Percentiles rank a stretch among this genome's conserved stretches.
phyloP scores from a whole-genome alignment of 2,113 vertebrate species.

The Paramisgurnus dabryanus region DNA sequence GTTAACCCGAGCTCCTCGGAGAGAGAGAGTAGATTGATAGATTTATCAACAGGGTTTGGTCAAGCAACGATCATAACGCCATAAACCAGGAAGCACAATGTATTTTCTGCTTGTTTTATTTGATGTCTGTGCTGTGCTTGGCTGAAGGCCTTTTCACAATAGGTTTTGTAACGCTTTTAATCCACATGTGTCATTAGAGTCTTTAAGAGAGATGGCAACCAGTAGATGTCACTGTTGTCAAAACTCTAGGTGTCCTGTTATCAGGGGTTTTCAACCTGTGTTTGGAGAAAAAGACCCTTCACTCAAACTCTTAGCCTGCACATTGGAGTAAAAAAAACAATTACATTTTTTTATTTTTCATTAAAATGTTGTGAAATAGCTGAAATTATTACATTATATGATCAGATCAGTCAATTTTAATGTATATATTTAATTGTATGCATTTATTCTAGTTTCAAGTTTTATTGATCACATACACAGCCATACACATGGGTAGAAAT shows the following conservation, averaged over 20 bases:
- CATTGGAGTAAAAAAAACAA: too few relatives aligned
- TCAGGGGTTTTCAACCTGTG: too few relatives aligned
- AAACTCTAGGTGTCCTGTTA: constrained; percentile 55
- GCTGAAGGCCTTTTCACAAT: background rate
- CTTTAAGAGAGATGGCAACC: constrained; percentile 33
- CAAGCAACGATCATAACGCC: constrained; percentile 18
- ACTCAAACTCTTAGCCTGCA: too few relatives aligned
- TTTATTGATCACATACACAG: too few relatives aligned
- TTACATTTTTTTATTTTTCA: too few relatives aligned
- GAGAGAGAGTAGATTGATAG: constrained; percentile 32
- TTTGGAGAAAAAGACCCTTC: too few relatives aligned
- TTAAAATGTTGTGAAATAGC: too few relatives aligned
- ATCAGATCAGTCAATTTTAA: too few relatives aligned
- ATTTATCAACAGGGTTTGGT: constrained; percentile 45
- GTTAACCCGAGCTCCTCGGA: constrained; percentile 9
- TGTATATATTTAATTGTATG: too few relatives aligned
- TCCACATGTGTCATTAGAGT: background rate
- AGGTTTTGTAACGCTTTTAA: background rate
- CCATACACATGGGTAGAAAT: too few relatives aligned
- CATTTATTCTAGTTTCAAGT: too few relatives aligned
- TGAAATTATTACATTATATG: too few relatives aligned
- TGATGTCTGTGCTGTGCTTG: background rate
- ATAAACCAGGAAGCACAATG: background rate
- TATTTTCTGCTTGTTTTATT: background rate
- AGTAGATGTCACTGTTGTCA: constrained; percentile 70